These are phyloP conservation scores for Apamea crenata DNA, from an alignment of 2,888 invertebrate genomes.

Conservation along the genomic window DNA sequence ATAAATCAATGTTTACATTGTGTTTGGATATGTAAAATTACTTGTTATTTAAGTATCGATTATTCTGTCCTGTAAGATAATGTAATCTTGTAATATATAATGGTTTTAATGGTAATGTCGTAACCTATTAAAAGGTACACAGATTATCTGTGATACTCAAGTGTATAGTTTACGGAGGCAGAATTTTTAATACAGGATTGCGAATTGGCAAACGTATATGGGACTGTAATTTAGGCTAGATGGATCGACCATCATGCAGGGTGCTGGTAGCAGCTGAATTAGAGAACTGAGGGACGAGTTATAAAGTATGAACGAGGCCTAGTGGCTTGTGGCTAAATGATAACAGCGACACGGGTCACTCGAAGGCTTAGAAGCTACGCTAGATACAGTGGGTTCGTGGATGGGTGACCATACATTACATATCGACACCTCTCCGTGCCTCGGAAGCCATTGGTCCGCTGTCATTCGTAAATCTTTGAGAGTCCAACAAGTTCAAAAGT, in stretches of 20 bases:
- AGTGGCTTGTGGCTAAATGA: too few species aligned
- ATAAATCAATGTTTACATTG: constrained; percentile 51
- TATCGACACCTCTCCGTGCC: background rate
- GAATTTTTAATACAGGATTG: background rate
- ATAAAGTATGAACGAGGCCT: background rate
- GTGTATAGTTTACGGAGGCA: background rate
- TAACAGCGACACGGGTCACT: too few species aligned
- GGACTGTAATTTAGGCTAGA: background rate
- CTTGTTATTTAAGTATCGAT: constrained; percentile 32
- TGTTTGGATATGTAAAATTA: constrained; percentile 27
- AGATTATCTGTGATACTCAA: constrained; percentile 6
- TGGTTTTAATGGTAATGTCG: constrained; percentile 32
- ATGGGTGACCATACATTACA: too few species aligned
- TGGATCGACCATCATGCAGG: background rate
- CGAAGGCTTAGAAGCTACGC: too few species aligned
- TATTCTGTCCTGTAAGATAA: constrained; percentile 23
- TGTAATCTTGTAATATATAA: constrained; percentile 22
- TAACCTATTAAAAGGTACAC: background rate
- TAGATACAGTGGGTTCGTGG: too few species aligned
- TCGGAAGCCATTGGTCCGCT: background rate
- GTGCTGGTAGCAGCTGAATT: background rate
- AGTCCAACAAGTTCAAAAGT: too few species aligned
- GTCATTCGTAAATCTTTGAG: background rate
- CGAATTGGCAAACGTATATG: background rate
- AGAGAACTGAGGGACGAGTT: background rate